These are phyloP conservation scores for Narcine bancroftii DNA, from an alignment of 2,113 vertebrate genomes.

Conservation along the genomic window DNA sequence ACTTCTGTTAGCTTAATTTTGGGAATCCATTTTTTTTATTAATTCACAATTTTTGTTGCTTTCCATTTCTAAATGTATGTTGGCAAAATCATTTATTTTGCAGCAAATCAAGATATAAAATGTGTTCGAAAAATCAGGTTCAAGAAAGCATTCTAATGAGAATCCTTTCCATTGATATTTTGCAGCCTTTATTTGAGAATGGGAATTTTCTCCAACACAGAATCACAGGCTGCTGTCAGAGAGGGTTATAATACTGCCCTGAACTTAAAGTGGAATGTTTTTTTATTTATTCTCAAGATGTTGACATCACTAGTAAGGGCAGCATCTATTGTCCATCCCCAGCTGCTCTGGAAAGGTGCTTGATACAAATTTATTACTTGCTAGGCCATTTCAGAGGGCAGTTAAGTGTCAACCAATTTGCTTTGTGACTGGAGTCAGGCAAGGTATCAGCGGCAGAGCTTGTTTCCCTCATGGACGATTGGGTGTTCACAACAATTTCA, in stretches of 20 bases:
- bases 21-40: background rate
- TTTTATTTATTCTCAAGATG: background rate
- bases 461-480: background rate
- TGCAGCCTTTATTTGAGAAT: background rate
- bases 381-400: background rate
- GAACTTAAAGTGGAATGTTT: background rate
- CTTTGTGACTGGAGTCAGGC: background rate
- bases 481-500: background rate
- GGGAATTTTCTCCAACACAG: background rate
- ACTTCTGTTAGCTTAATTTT: background rate
- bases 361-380: background rate
- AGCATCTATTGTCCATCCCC: background rate
- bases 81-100: background rate
- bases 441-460: background rate
- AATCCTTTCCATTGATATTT: background rate
- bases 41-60: slow-evolving; percentile 1
- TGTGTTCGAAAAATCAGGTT: background rate
- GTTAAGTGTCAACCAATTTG: too few relatives aligned
- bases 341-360: background rate
- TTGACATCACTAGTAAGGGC: background rate
- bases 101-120: background rate
- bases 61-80: background rate
- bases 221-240: background rate
- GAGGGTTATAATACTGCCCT: background rate
- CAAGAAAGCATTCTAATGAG: background rate